Percentiles rank a stretch among this genome's conserved stretches.
Conservation (phyloP, 1,140 invertebrate genomes). For the Chironomus tepperi region DNA sequence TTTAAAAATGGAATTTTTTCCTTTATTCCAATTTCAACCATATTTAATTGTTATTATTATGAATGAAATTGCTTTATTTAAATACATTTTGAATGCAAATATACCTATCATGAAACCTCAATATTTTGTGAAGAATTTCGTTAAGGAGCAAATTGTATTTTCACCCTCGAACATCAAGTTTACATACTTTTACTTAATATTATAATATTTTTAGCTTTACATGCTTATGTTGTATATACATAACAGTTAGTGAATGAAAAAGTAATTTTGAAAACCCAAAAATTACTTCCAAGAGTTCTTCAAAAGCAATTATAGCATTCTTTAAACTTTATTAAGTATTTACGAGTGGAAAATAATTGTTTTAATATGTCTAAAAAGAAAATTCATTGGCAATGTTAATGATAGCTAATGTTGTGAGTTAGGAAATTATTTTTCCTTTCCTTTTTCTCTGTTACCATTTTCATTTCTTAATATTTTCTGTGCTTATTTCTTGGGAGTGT, state of each 20-base stretch:
- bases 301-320: slow-evolving; percentile 21
- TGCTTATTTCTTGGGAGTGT: too few relatives aligned
- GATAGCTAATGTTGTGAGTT: not conserved
- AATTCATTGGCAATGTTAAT: not conserved
- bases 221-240: not conserved
- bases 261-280: slow-evolving; percentile 17
- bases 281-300: not conserved
- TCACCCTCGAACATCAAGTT: not conserved
- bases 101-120: slow-evolving; percentile 16
- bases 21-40: slow-evolving; percentile 3
- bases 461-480: too few relatives aligned
- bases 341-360: slow-evolving; percentile 20
- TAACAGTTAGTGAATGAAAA: not conserved
- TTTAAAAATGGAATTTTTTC: not conserved
- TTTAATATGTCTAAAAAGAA: not conserved
- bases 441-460: not conserved
- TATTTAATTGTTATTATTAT: slow-evolving; percentile 1
- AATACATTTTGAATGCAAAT: slow-evolving; percentile 9
- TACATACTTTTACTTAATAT: not conserved
- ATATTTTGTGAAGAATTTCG: not conserved
- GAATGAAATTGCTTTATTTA: slow-evolving; percentile 14
- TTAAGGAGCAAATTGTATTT: not conserved
- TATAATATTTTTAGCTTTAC: not conserved
- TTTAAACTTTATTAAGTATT: slow-evolving; percentile 24
- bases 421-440: not conserved